Conservation (phyloP, 2,888 invertebrate species). For the Eudasyphora cyanicolor region DNA sequence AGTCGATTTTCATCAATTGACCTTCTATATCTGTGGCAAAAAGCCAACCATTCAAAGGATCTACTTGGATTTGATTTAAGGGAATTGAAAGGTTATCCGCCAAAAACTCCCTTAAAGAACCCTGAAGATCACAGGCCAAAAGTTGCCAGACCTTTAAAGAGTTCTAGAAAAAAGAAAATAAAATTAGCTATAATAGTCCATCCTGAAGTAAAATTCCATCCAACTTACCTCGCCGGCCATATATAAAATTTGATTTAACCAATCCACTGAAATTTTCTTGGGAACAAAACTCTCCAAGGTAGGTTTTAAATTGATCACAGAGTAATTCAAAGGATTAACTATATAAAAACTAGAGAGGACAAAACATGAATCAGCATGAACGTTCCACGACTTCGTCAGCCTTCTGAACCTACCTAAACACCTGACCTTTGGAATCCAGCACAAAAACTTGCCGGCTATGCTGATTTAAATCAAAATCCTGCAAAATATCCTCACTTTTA, state of each 20-base stretch:
- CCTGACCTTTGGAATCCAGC: constrained; percentile 85
- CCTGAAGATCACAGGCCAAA: constrained; percentile 87
- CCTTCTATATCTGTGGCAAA: constrained; percentile 83
- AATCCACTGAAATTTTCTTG: constrained; percentile 89
- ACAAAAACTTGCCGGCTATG: constrained; percentile 87
- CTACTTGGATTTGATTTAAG: constrained; percentile 92
- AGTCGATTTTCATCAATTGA: constrained; percentile 69
- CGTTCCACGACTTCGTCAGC: not conserved
- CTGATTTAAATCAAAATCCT: constrained; percentile 90
- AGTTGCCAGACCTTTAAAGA: constrained; percentile 85
- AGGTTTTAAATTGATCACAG: constrained; percentile 82
- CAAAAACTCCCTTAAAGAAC: constrained; percentile 86
- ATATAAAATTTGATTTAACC: constrained; percentile 92
- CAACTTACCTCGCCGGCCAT: constrained; percentile 86
- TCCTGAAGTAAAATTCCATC: too few species aligned
- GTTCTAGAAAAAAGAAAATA: constrained; percentile 70
- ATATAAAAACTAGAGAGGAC: constrained; percentile 51
- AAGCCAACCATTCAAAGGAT: constrained; percentile 94
- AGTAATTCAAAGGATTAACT: constrained; percentile 65
- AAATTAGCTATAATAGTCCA: not conserved
- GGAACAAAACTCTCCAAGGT: constrained; percentile 83
- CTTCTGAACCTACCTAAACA: constrained; percentile 79
- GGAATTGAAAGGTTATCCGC: constrained; percentile 85
- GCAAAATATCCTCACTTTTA: constrained; percentile 73
- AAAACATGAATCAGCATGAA: not conserved